Percentiles rank a stretch among this genome's conserved stretches.
These are phyloP conservation scores for Ephestia elutella DNA, from an alignment of 1,140 invertebrate genomes.

Conservation along the genomic window DNA sequence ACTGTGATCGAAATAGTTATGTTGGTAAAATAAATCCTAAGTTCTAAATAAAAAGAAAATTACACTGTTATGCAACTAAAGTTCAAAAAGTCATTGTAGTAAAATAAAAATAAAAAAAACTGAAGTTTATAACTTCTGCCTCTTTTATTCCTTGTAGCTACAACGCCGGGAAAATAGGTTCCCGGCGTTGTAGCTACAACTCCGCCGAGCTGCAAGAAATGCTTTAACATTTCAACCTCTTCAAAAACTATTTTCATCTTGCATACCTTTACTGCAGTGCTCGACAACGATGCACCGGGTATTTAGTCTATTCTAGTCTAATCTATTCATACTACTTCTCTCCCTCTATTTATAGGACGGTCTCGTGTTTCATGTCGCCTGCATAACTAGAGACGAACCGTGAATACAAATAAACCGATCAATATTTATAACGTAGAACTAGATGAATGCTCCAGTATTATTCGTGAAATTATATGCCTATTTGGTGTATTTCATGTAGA, in stretches of 20 bases:
- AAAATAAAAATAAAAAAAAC: too few species aligned
- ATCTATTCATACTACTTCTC: constrained; percentile 60
- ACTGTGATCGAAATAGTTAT: too few species aligned
- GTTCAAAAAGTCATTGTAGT: too few species aligned
- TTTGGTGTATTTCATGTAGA: too few species aligned
- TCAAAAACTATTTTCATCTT: neutral
- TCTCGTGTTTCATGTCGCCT: constrained; percentile 38
- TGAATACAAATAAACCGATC: constrained; percentile 36
- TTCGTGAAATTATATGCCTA: neutral
- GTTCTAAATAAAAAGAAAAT: too few species aligned
- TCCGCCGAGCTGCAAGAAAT: neutral
- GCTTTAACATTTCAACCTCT: neutral
- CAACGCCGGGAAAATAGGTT: too few species aligned
- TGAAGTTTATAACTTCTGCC: too few species aligned
- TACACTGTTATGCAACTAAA: too few species aligned
- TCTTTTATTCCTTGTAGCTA: too few species aligned
- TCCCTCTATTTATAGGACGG: constrained; percentile 43
- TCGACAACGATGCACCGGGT: constrained; percentile 27
- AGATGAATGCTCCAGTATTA: constrained; percentile 9
- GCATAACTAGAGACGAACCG: constrained; percentile 29
- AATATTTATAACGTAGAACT: constrained; percentile 9
- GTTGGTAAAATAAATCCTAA: too few species aligned
- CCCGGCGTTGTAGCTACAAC: too few species aligned
- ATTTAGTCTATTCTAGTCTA: constrained; percentile 41
- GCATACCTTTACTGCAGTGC: constrained; percentile 1